Evolutionary conservation across 1,140 invertebrate genomes (phyloP), one percentile per base, ranked within the genome.

Genomic region (Zophobas morio): DNA sequence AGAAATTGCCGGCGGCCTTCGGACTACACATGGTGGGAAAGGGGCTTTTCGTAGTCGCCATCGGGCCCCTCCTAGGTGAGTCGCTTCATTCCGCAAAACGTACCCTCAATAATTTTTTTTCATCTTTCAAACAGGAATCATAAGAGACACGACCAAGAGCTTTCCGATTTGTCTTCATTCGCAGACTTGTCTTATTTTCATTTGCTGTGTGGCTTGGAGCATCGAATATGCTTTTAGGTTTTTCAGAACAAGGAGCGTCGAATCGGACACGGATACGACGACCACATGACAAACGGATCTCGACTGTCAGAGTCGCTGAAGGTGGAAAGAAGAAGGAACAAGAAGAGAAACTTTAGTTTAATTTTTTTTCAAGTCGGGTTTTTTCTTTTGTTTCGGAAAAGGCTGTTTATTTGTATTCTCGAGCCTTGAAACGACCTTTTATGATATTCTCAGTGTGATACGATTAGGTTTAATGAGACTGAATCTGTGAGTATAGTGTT

Each of bases 21-120:
- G 93, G 93, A 36, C 88, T 94, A 73, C 93, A 93, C 82, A 92
- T 94, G 90, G 93, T 94, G 47, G 91, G 90, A 75, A 94, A 94
- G 83, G 93, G 93, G 35, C 81, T 93, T 0, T 91, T 93, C 79
- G 92, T 94, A 20, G 89, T 93, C 4, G 81, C 86, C 4, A 88
- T 94, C 54, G 93, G 93, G 63, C 93, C 93, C 6, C 63, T 94
- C 75, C 90, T 94, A 81, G 93, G 93, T 94, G 86, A 88, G 88
- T 86, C 1, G 32, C 37, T 39, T 20, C 2, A 47, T 46, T 32
- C 32, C n/a, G 37, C 1, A 0, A 49, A 46, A 72, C 47, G 0
- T 63, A 8, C 33, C 3, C 3, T 49, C 32, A 73, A 51, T 60
- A 46, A 75, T 47, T 70, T 73, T 39, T 6, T 71, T 47, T 70